These are phyloP conservation scores for Plutomurus gul DNA, from an alignment of 1,140 invertebrate species.

Conservation along the genomic window DNA sequence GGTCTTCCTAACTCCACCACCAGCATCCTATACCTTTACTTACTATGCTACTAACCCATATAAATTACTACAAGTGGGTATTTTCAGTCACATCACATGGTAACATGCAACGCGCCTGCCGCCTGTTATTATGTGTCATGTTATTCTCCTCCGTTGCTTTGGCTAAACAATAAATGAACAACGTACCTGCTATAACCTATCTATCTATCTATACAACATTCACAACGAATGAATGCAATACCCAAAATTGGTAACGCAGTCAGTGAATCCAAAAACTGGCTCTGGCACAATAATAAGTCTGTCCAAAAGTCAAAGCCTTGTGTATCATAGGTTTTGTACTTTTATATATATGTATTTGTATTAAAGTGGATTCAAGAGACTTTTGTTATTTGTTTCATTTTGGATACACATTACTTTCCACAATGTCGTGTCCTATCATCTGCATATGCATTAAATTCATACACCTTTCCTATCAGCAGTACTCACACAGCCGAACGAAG, in stretches of 20 bases:
- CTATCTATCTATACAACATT: too few relatives aligned
- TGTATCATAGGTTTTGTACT: too few relatives aligned
- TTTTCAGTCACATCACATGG: background rate
- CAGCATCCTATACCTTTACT: background rate
- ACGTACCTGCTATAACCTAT: too few relatives aligned
- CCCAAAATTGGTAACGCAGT: too few relatives aligned
- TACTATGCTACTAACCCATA: background rate
- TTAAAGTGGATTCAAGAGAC: background rate
- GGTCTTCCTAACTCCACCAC: background rate
- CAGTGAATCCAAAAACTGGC: background rate
- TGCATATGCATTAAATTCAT: background rate
- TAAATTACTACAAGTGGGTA: slow-evolving; percentile 1
- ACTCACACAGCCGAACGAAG: background rate
- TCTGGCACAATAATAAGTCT: background rate
- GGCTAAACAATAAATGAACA: too few relatives aligned
- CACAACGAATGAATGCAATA: too few relatives aligned
- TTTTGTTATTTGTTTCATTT: slow-evolving; percentile 11
- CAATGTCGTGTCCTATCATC: too few relatives aligned
- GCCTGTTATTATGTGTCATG: background rate
- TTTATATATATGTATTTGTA: background rate
- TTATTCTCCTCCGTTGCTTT: too few relatives aligned
- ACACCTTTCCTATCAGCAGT: background rate
- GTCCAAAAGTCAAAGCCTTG: background rate
- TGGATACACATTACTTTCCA: background rate
- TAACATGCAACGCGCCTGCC: slow-evolving; percentile 5